Conservation (phyloP, 2,113 vertebrate species). For the Colistium nudipinnis region DNA sequence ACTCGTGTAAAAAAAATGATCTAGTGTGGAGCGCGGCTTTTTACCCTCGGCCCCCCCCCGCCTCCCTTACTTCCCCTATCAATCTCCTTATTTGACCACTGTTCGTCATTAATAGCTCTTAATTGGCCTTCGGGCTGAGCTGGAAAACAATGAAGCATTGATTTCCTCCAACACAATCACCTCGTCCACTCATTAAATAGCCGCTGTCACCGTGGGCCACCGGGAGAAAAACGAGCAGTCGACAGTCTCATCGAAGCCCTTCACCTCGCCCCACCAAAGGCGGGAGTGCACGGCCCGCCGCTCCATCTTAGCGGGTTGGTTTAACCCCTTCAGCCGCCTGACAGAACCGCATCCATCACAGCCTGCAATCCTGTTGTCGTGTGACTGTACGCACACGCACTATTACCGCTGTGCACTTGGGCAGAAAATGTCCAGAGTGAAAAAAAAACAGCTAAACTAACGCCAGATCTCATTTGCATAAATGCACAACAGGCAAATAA, state of each 20-base stretch:
- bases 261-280: conserved; percentile 76
- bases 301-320: conserved; percentile 75
- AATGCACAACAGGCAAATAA: conserved; percentile 13
- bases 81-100: conserved; percentile 47
- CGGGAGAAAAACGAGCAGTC: conserved; percentile 76
- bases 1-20: not conserved
- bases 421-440: conserved; percentile 13
- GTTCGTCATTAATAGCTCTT: conserved; percentile 75
- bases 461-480: conserved; percentile 4
- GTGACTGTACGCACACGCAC: conserved; percentile 13
- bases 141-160: conserved; percentile 80
- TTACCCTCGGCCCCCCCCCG: not conserved
- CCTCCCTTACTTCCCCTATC: conserved; percentile 20
- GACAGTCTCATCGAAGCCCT: conserved; percentile 74
- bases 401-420: conserved; percentile 20
- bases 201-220: conserved; percentile 71
- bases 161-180: conserved; percentile 82
- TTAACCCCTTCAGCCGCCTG: conserved; percentile 72
- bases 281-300: conserved; percentile 67
- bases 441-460: conserved; percentile 1
- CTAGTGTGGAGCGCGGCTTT: not conserved
- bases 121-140: conserved; percentile 78
- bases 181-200: conserved; percentile 77
- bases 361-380: conserved; percentile 33
- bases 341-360: conserved; percentile 73